Evolutionary conservation across 2,113 vertebrate species (phyloP).

Genomic region (Colistium nudipinnis): DNA sequence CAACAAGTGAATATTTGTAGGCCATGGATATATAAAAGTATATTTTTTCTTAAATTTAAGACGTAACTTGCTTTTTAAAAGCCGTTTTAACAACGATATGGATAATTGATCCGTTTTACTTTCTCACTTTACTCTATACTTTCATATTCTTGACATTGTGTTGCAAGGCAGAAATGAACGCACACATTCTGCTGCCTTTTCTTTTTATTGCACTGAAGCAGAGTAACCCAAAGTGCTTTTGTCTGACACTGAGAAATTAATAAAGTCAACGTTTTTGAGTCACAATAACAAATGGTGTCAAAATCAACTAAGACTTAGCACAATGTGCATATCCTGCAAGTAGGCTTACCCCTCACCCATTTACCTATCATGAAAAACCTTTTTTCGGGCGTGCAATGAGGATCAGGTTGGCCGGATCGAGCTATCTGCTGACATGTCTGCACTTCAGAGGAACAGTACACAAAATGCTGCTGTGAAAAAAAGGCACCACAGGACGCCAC

Average conservation of each 20-base stretch:
- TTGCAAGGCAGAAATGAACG: background rate
- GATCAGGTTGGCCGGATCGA: too few species aligned
- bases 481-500: slow-evolving; percentile 17
- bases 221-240: slow-evolving; percentile 12
- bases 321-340: background rate
- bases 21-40: too few species aligned
- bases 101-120: too few species aligned
- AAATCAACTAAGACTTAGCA: background rate
- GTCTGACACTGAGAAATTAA: background rate
- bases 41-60: too few species aligned
- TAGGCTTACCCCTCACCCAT: background rate
- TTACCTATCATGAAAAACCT: too few species aligned
- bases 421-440: background rate
- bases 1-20: too few species aligned
- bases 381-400: too few species aligned
- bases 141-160: too few species aligned
- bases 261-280: too few species aligned
- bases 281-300: slow-evolving; percentile 5
- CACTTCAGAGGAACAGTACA: background rate
- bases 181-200: background rate
- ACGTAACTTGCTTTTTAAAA: too few species aligned
- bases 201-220: slow-evolving; percentile 24
- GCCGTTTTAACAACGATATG: too few species aligned
- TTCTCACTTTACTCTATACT: too few species aligned
- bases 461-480: slow-evolving; percentile 3